Percentiles rank a stretch among this genome's conserved stretches.
Evolutionary conservation across 2,113 vertebrate genomes (phyloP).

Genomic region (Atractosteus spatula): DNA sequence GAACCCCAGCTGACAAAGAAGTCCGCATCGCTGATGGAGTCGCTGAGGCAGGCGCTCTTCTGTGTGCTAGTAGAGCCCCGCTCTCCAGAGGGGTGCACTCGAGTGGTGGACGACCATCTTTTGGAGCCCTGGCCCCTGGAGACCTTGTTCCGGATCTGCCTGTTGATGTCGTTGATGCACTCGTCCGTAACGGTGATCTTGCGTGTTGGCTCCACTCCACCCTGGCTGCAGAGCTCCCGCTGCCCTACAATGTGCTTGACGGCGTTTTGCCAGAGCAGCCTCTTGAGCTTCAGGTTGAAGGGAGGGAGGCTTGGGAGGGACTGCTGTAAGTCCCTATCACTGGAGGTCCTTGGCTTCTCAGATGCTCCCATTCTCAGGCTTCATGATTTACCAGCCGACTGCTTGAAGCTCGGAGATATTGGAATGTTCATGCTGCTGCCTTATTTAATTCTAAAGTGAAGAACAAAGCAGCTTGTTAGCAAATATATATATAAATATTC

Average conservation of each 20-base stretch:
- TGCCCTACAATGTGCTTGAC: slow-evolving; percentile 65
- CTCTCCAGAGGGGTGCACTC: slow-evolving; percentile 38
- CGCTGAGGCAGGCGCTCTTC: neutral
- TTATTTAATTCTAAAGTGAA: no score
- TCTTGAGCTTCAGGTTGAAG: slow-evolving; percentile 60
- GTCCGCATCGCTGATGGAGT: slow-evolving; percentile 58
- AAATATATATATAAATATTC: neutral
- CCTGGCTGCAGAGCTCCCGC: slow-evolving; percentile 50
- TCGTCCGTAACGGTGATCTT: slow-evolving; percentile 63
- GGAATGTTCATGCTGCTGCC: no score
- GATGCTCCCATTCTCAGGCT: slow-evolving; percentile 53
- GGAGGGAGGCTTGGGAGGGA: slow-evolving; percentile 30
- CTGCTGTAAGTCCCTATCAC: slow-evolving; percentile 40
- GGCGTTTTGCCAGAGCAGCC: slow-evolving; percentile 65
- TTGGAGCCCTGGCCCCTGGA: slow-evolving; percentile 47
- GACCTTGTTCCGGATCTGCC: slow-evolving; percentile 60
- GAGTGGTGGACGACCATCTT: slow-evolving; percentile 48
- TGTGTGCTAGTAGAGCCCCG: slow-evolving; percentile 30
- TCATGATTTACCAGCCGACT: neutral
- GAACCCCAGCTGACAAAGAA: slow-evolving; percentile 62
- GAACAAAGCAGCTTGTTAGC: no score
- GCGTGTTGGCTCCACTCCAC: slow-evolving; percentile 51
- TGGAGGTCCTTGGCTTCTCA: slow-evolving; percentile 31
- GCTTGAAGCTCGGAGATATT: slow-evolving; percentile 30
- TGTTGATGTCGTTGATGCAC: slow-evolving; percentile 67